Percentiles rank a stretch among this genome's conserved stretches.
phyloP scores from a whole-genome alignment of 2,797 vertebrate species.

The Pseudomugil gertrudae region DNA sequence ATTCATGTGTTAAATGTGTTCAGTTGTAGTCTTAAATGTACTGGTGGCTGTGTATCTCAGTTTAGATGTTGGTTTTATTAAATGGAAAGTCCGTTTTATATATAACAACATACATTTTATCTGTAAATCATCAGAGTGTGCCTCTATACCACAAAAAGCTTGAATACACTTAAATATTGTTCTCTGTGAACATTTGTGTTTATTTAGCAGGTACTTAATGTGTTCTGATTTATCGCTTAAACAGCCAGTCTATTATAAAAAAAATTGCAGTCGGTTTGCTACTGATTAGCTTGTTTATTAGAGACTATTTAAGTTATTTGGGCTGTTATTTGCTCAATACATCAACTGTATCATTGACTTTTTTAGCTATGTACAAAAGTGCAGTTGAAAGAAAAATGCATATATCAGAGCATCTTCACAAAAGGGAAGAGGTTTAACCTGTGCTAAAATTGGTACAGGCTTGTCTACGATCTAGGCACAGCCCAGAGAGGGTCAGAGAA shows the following conservation, averaged over 20 bases:
- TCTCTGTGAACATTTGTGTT: slow-evolving; percentile 32
- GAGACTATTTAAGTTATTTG: neutral
- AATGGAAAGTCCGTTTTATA: slow-evolving; percentile 26
- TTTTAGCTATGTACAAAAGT: slow-evolving; percentile 15
- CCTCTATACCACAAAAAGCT: slow-evolving; percentile 17
- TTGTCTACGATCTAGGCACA: slow-evolving; percentile 35
- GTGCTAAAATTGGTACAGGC: slow-evolving; percentile 45
- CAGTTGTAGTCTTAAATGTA: slow-evolving; percentile 12
- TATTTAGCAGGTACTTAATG: slow-evolving; percentile 10
- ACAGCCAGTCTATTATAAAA: too few relatives aligned
- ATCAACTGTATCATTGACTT: slow-evolving; percentile 7
- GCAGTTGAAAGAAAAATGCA: neutral
- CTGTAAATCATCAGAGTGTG: slow-evolving; percentile 42
- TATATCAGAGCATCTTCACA: slow-evolving; percentile 10
- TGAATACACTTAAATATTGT: slow-evolving; percentile 11
- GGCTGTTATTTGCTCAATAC: slow-evolving; percentile 4
- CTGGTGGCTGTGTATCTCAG: slow-evolving; percentile 1
- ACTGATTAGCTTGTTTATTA: slow-evolving; percentile 10
- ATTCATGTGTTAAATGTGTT: slow-evolving; percentile 1
- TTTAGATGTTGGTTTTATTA: slow-evolving; percentile 40
- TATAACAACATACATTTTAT: slow-evolving; percentile 46
- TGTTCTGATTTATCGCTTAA: slow-evolving; percentile 18
- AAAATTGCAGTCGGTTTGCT: slow-evolving; percentile 7
- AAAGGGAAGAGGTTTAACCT: slow-evolving; percentile 22
- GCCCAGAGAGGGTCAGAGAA: slow-evolving; percentile 53